Base-by-base conservation (phyloP, 2,113 vertebrate genomes). In the Diglossa brunneiventris region DNA sequence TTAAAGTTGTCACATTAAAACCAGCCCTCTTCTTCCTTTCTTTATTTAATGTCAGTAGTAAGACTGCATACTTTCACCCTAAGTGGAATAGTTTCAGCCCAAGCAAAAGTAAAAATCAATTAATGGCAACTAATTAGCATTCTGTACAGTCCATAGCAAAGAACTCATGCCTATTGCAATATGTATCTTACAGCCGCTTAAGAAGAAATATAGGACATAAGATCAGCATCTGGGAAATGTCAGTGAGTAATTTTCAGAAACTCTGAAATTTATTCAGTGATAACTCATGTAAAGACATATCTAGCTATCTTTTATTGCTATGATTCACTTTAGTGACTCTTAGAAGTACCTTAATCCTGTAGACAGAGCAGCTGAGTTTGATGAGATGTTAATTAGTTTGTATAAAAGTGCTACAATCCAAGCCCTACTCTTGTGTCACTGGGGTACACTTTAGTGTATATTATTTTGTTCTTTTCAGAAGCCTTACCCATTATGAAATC, bases 381-480 rank as follows among this genome's bases (percentile, higher is more conserved):
- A 59, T 66, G 44, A 81, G 64, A 81, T 83, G 75, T 55, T 93
- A 94, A 94, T 88, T 63, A 74, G 39, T 39, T 53, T 67, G 39
- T 35, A 53, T 55, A 55, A 80, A 86, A 59, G 8, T 26, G 18
- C 35, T 93, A 35, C 39, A 52, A 47, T 69, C 55, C 3, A 1
- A 83, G 21, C 21, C 30, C 35, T 26, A 22, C 47, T 83, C 50
- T 52, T 46, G 63, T 78, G 47, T 67, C 72, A 81, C 61, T 56
- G 42, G 67, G 50, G 49, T 70, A 55, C 68, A 67, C 10, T 89
- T 96, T 8, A 63, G 30, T 47, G 50, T 58, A 50, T 44, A 53
- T 24, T 77, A 66, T 69, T 94, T 92, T 80, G 55, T 63, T 94
- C 42, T 49, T 92, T 92, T 93, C 88, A 93, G 59, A 92, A 93